A percentile compares a stretch with the other conserved stretches of the same genome.
These are phyloP conservation scores for Noctua comes DNA, from an alignment of 2,888 invertebrate species.

Conservation along the genomic window DNA sequence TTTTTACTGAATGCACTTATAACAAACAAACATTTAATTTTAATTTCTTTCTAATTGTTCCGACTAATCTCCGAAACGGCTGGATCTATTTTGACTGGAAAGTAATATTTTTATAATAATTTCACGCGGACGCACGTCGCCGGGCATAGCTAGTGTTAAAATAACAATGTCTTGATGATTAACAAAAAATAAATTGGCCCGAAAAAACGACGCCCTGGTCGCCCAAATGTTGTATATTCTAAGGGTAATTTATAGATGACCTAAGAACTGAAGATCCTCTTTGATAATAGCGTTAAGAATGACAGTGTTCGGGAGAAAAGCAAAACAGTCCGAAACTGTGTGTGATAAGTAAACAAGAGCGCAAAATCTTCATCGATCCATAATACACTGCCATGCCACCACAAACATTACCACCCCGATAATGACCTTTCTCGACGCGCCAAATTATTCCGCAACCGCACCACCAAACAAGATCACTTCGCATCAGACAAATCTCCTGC, in stretches of 20 bases:
- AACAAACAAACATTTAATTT: too few species aligned
- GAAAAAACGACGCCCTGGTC: background rate
- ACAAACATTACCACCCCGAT: background rate
- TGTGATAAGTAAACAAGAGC: background rate
- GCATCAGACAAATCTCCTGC: background rate
- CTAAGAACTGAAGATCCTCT: background rate
- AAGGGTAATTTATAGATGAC: background rate
- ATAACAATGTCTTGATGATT: background rate
- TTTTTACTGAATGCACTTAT: too few species aligned
- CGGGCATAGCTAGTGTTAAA: too few species aligned
- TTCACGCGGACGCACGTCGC: too few species aligned
- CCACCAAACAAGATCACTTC: constrained; percentile 12
- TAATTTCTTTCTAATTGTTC: too few species aligned
- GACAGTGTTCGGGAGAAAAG: background rate
- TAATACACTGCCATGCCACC: background rate
- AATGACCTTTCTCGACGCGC: background rate
- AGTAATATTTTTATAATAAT: too few species aligned
- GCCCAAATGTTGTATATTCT: background rate
- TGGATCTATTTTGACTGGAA: too few species aligned
- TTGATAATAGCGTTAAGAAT: background rate
- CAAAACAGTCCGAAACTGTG: background rate
- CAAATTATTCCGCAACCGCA: background rate
- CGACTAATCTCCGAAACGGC: too few species aligned
- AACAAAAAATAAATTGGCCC: background rate
- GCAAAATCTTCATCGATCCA: background rate